Conservation (phyloP, 2,797 vertebrate genomes). For the Lagodon rhomboides region DNA sequence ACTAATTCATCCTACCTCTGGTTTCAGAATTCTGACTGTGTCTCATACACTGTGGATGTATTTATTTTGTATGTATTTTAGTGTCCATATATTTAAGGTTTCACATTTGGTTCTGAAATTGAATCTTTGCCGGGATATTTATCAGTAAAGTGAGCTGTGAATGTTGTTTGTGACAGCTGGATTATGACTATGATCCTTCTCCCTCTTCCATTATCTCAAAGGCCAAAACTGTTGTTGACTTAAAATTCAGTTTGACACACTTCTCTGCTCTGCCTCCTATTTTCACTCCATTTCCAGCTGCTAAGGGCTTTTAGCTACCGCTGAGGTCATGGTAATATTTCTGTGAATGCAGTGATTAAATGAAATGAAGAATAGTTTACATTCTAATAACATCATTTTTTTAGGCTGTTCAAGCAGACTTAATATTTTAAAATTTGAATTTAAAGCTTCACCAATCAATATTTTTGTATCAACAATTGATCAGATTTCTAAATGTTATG, state of each 20-base stretch:
- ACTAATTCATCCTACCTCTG: constrained; percentile 14
- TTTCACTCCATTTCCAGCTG: constrained; percentile 8
- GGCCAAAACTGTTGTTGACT: neutral
- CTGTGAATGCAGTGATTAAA: neutral
- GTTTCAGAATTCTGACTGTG: neutral
- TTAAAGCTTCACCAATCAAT: neutral
- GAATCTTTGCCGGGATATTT: neutral
- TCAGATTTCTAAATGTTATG: neutral
- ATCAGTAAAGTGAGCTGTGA: neutral
- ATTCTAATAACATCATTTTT: neutral
- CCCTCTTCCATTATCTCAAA: neutral
- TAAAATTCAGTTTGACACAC: neutral
- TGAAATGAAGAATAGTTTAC: neutral
- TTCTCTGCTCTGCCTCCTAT: neutral
- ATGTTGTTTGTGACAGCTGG: neutral
- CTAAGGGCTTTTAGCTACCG: neutral
- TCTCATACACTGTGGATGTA: neutral
- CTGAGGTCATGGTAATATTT: neutral
- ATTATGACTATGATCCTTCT: neutral
- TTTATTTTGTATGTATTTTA: too few relatives aligned
- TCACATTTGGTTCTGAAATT: neutral
- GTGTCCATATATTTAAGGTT: neutral
- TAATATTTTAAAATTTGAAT: neutral
- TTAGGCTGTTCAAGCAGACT: neutral
- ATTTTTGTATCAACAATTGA: neutral